Base-by-base conservation (phyloP, 2,888 invertebrate genomes). In the Onchidella celtica region DNA sequence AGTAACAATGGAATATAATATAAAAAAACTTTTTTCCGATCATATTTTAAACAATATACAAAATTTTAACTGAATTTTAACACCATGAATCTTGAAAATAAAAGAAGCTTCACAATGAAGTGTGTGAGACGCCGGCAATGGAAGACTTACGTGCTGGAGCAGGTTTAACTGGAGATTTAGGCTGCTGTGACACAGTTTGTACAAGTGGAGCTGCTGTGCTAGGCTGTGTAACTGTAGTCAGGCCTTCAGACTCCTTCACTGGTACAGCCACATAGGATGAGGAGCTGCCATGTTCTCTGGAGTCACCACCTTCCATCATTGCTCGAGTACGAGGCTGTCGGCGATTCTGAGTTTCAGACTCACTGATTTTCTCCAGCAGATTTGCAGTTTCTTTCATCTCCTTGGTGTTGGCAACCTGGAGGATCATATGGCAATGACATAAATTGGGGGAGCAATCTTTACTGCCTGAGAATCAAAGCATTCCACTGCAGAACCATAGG, bases 361-460 rank as follows among this genome's bases (percentile, higher is more conserved):
- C 81, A 14, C 40, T 82, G 47, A 85, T 84, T 24, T 82, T 82
- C 79, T 86, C 86, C 66, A 85, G 74, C n/a, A 84, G 70, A 72
- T 85, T 87, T 32, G 85, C 85, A 66, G 85, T 81, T 36, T 83
- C 86, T 77, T 84, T 85, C 84, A 75, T 85, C 36, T 86, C 87
- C 63, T 85, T 83, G 68, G 81, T 74, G 72, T 84, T 84, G 36
- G 84, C 84, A 68, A 84, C 84, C 75, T 80, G 36, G 2, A 2
- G 17, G 14, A 47, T 9, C 9, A 47, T 47, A 11, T n/a, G n/a
- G n/a, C n/a, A n/a, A n/a, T n/a, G n/a, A n/a, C n/a, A n/a, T n/a
- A n/a, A n/a, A n/a, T n/a, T n/a, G n/a, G n/a, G n/a, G n/a, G n/a
- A n/a, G n/a, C n/a, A n/a, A n/a, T n/a, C n/a, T n/a, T n/a, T n/a